Evolutionary conservation across 2,888 invertebrate species (phyloP).

Genomic region (Oscheius onirici): DNA sequence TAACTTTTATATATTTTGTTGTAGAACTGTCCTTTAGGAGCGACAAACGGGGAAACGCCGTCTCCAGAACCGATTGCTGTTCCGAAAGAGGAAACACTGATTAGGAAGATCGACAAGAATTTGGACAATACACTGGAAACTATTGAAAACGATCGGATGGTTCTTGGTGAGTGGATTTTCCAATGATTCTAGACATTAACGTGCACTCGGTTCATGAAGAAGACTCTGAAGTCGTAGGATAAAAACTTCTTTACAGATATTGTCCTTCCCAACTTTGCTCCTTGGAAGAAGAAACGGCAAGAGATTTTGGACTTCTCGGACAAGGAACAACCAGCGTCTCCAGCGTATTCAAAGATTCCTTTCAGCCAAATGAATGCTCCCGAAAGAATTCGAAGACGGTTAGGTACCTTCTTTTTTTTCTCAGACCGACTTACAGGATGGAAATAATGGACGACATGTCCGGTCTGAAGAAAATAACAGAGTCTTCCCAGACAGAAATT

Average conservation of each 20-base stretch:
- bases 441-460: conserved; percentile 95
- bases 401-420: neutral
- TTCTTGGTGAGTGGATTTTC: conserved; percentile 14
- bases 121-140: conserved; percentile 35
- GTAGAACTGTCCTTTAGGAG: neutral
- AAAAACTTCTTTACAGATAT: conserved; percentile 44
- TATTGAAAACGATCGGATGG: conserved; percentile 20
- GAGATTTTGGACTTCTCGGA: conserved; percentile 90
- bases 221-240: neutral
- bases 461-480: conserved; percentile 83
- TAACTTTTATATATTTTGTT: neutral
- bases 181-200: neutral
- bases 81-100: neutral
- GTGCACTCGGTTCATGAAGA: too few species aligned
- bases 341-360: conserved; percentile 78
- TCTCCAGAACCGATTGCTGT: conserved; percentile 3
- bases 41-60: conserved; percentile 2
- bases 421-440: conserved; percentile 74
- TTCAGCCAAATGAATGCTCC: conserved; percentile 13
- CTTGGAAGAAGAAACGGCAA: conserved; percentile 82
- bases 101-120: neutral
- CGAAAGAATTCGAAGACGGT: conserved; percentile 14
- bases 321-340: conserved; percentile 88
- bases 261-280: conserved; percentile 75
- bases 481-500: conserved; percentile 85